Evolutionary conservation across 2,113 vertebrate genomes (phyloP).

Genomic region (Heterotis niloticus): DNA sequence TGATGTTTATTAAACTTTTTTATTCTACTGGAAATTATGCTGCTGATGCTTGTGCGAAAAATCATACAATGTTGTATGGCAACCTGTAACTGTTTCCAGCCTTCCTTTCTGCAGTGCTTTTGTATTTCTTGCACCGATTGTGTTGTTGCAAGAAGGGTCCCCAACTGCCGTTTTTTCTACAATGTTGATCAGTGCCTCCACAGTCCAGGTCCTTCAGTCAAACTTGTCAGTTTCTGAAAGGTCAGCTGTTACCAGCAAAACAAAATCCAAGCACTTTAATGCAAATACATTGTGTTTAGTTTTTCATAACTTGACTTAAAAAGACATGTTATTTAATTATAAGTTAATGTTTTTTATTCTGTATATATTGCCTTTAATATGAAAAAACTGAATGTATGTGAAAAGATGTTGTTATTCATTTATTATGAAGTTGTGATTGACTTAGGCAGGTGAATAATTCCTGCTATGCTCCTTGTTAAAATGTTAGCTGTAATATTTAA

Average conservation of each 20-base stretch:
- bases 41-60: not conserved
- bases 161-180: not conserved
- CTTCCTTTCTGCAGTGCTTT: too few species aligned
- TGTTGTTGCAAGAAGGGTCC: not conserved
- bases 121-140: not conserved
- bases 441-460: slow-evolving; percentile 14
- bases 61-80: slow-evolving; percentile 1
- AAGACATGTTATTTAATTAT: slow-evolving; percentile 48
- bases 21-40: not conserved
- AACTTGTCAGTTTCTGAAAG: slow-evolving; percentile 6
- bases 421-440: slow-evolving; percentile 6
- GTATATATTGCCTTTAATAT: slow-evolving; percentile 39
- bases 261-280: slow-evolving; percentile 57
- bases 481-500: slow-evolving; percentile 30
- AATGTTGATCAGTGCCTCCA: not conserved
- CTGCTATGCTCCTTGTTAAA: slow-evolving; percentile 19
- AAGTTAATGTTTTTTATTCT: slow-evolving; percentile 41
- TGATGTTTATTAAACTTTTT: not conserved
- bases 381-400: slow-evolving; percentile 25
- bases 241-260: slow-evolving; percentile 43
- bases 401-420: slow-evolving; percentile 4
- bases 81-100: not conserved
- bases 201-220: not conserved
- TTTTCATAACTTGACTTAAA: slow-evolving; percentile 49
- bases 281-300: slow-evolving; percentile 32